Base-by-base conservation (phyloP, 1,140 invertebrate species). In the Euwallacea similis region DNA sequence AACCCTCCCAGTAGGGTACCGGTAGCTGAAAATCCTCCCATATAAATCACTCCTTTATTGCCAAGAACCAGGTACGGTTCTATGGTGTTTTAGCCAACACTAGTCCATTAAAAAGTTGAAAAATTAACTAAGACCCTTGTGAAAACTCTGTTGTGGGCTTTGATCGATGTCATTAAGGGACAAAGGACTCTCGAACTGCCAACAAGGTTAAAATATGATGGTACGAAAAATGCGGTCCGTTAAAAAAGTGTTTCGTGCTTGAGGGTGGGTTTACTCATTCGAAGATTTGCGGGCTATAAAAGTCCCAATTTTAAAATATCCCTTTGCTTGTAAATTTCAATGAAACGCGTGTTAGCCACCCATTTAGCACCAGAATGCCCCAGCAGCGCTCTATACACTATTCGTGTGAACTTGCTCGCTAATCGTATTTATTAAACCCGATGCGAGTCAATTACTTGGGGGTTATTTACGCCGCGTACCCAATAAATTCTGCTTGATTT, bases 361-460 rank as follows among this genome's bases (percentile, higher is more conserved):
- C 71, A 71, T 69, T 75, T 64, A 67, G 42, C 71, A 71, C 21
- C 21, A 33, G 21, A 33, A 33, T 33, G 21, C 21, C 21, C 21
- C 21, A 33, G 21, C 64, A 50, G 42, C 50, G 56, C 15, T 63
- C 69, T 64, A 65, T 59, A 69, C 71, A 69, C 71, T 68, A 42
- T 65, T 66, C 75, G 75, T 76, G 75, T 76, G 75, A 76, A 76
- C 73, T 73, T 71, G 67, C 71, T 73, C 65, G 61, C 71, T 76
- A 76, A 76, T 76, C 75, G 71, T 58, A 74, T 76, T 76, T 76
- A 76, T 76, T 74, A 73, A 76, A 76, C 68, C 73, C 64, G 71
- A 73, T 74, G 71, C 69, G 61, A 76, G 75, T 76, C 75, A 76
- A 76, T 76, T 76, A 76, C 73, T 63, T 64, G 61, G 55, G 50